A percentile compares a stretch with the other conserved stretches of the same genome.
Conservation (phyloP, 2,888 invertebrate genomes). For the Dryococelus australis region DNA sequence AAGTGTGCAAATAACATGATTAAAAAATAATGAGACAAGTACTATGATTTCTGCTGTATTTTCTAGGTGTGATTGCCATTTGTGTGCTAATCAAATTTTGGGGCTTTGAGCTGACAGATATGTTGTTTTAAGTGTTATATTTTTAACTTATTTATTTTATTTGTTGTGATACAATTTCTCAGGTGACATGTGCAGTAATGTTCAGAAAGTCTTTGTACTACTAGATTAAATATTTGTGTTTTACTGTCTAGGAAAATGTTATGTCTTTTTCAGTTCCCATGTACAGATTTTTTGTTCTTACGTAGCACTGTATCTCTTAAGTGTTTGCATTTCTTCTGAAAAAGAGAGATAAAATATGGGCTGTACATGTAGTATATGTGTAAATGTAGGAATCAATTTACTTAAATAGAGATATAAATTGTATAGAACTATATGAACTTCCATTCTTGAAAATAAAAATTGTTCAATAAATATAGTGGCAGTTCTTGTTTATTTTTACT, state of each 20-base stretch:
- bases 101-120: neutral
- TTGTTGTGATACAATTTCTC: neutral
- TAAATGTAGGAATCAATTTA: conserved; percentile 9
- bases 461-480: neutral
- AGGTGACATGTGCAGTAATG: neutral
- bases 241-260: neutral
- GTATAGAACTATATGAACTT: conserved; percentile 16
- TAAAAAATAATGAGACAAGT: neutral
- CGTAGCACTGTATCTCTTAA: neutral
- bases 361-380: conserved; percentile 16
- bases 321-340: neutral
- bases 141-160: conserved; percentile 10
- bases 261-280: neutral
- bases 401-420: neutral
- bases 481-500: neutral
- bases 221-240: neutral
- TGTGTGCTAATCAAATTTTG: neutral
- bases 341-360: conserved; percentile 16
- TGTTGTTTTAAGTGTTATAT: neutral
- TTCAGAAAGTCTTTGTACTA: neutral
- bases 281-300: neutral
- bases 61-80: neutral
- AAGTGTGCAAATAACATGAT: neutral
- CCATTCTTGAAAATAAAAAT: conserved; percentile 6
- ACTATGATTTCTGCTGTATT: neutral